Evolutionary conservation across 2,888 invertebrate species (phyloP).

Genomic region (Pyrochroa serraticornis): DNA sequence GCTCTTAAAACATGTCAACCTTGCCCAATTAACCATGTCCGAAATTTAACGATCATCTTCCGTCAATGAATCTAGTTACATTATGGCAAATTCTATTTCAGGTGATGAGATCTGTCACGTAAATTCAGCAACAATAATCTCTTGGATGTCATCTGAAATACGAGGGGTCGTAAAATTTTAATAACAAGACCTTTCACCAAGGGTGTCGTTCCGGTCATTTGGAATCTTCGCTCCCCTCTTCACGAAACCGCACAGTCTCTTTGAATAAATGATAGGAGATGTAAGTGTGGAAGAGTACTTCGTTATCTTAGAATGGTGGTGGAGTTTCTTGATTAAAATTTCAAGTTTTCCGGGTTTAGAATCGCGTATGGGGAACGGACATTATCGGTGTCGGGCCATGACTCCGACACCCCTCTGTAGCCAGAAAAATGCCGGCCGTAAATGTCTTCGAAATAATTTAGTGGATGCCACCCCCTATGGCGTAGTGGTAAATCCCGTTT

Average conservation of each 20-base stretch:
- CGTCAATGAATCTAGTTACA: no score
- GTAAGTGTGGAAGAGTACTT: conserved; percentile 9
- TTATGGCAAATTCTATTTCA: no score
- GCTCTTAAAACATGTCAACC: not conserved
- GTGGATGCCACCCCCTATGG: conserved; percentile 13
- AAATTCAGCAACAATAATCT: not conserved
- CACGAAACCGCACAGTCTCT: conserved; percentile 13
- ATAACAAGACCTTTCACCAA: conserved; percentile 8
- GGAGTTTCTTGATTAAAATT: conserved; percentile 23
- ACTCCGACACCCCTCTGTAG: conserved; percentile 5
- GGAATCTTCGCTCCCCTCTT: not conserved
- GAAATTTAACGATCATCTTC: not conserved
- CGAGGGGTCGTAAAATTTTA: conserved; percentile 12
- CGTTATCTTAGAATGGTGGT: conserved; percentile 18
- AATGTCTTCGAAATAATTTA: conserved; percentile 23
- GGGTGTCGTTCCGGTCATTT: conserved; percentile 13
- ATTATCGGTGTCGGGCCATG: conserved; percentile 4
- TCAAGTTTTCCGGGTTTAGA: conserved; percentile 13
- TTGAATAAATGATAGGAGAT: conserved; percentile 20
- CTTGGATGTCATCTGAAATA: not conserved
- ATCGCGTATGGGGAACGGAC: conserved; percentile 6
- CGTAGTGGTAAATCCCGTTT: conserved; percentile 14
- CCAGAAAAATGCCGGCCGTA: conserved; percentile 15
- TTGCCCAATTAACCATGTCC: not conserved
- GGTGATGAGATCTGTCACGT: not conserved